Conservation (phyloP, 2,888 invertebrate genomes). For the Ophion ventricosus region DNA sequence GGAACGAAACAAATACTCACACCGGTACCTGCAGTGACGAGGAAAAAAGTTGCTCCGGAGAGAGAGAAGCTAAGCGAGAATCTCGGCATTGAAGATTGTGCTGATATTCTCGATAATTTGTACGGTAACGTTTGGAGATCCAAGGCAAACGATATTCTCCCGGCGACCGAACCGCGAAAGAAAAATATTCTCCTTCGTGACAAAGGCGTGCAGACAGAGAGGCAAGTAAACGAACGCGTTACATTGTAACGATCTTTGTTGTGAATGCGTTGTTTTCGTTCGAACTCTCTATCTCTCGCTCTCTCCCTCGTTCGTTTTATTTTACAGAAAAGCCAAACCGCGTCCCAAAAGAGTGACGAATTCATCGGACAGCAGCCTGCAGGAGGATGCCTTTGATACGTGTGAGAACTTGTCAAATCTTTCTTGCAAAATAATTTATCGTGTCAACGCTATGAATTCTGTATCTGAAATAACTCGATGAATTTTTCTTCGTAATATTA, state of each 20-base stretch:
- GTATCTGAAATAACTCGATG: too few relatives aligned
- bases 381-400: constrained; percentile 68
- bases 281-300: not conserved
- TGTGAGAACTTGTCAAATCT: constrained; percentile 67
- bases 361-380: constrained; percentile 64
- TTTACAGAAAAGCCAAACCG: constrained; percentile 70
- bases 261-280: constrained; percentile 17
- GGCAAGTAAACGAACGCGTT: constrained; percentile 65
- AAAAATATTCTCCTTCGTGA: constrained; percentile 63
- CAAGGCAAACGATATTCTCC: constrained; percentile 76
- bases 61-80: constrained; percentile 35
- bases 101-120: constrained; percentile 83
- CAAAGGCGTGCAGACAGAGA: constrained; percentile 77
- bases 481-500: not conserved
- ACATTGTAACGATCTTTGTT: constrained; percentile 12
- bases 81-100: constrained; percentile 73
- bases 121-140: constrained; percentile 86
- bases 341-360: constrained; percentile 52
- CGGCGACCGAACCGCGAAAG: constrained; percentile 74
- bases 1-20: constrained; percentile 30
- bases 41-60: not conserved
- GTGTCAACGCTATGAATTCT: not conserved
- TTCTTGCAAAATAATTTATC: not conserved
- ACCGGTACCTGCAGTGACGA: not conserved
- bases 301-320: not conserved